Evolutionary conservation across 1,140 invertebrate species (phyloP), one percentile per base, ranked within the genome.

Genomic region (Amphibalanus amphitrite): DNA sequence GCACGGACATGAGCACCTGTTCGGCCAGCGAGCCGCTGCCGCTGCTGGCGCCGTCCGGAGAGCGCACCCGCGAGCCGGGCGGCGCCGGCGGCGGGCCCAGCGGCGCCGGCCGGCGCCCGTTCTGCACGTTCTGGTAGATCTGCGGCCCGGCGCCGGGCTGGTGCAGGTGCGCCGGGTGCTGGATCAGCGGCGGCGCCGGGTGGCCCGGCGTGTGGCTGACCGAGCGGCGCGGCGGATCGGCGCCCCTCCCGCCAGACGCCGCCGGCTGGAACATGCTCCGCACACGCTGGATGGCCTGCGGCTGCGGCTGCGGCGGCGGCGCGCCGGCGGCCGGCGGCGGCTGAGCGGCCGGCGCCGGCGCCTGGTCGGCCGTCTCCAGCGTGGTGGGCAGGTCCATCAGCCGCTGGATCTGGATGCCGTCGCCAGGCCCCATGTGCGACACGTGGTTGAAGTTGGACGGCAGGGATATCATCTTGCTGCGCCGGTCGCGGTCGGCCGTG

Each of bases 401-500:
- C 71, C 92, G 85, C 81, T 98, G 93, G 78, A 95, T 90, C 81
- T 95, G 90, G 79, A 94, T 95, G 38, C 92, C 92, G 81, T 93
- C 91, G 17, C 94, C 95, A 72, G 96, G 96, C 69, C 96, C 96
- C 92, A 98, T 96, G 81, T 99, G 97, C 76, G 91, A 93, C 73
- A 99, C 91, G 82, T 99, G 97, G 77, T 95, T 95, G 82, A 99
- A 99, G 83, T 99, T 97, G 23, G 92, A 95, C 25, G 97, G 97
- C 25, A 91, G 93, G 28, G 95, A 98, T 79, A 99, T 99, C 80
- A 98, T 85, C 79, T 93, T 90, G 15, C 93, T 95, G 74, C 92
- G 86, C 74, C 94, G 85, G 80, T 97, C 93, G 64, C 88, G 65
- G 26, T 67, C 65, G 23, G 47, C 33, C 33, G 33, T 38, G 15